Evolutionary conservation across 2,797 vertebrate genomes (phyloP), one percentile per base, ranked within the genome.

Genomic region (Caiman crocodilus): DNA sequence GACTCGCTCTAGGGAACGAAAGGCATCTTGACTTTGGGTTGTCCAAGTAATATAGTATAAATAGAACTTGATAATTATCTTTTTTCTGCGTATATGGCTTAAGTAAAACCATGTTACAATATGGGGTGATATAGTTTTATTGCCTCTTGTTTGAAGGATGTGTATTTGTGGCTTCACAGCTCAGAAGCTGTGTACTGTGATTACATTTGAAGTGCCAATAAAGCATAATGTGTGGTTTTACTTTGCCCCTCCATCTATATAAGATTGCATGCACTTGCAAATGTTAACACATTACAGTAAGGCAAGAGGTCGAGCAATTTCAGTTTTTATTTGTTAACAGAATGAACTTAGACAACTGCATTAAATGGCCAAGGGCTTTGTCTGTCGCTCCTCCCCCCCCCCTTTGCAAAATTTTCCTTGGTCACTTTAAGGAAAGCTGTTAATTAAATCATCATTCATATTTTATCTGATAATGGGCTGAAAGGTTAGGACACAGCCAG

Each of bases 1-100:
- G 1, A 20, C 57, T n/a, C 61, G 80, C 1, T 11, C 2, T 28
- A 63, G 25, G 6, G 50, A 15, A 2, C 20, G 81, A 87, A 21
- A 23, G 20, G 76, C 1, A 0, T 11, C 13, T 0, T 0, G 3
- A 77, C 67, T 56, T 69, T 64, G 1, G 14, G 35, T 26, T 9
- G 4, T 0, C 42, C 42, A 7, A 10, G 42, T 9, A 0, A 12
- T 21, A 64, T 75, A 4, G 0, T 0, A 21, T 55, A 16, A 7
- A 50, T 42, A 28, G 9, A 18, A 50, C 10, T 60, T 0, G 0
- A 4, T 69, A 1, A 0, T 77, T 77, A 59, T 4, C 56, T 20
- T 14, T 61, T 55, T 80, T 60, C 9, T 32, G 21, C 55, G 3
- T 25, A 59, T 18, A 14, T 79, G 42, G 28, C 26, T 90, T 83